Evolutionary conservation across 2,888 invertebrate species (phyloP), one percentile per base, ranked within the genome.

Genomic region (Griposia aprilina): DNA sequence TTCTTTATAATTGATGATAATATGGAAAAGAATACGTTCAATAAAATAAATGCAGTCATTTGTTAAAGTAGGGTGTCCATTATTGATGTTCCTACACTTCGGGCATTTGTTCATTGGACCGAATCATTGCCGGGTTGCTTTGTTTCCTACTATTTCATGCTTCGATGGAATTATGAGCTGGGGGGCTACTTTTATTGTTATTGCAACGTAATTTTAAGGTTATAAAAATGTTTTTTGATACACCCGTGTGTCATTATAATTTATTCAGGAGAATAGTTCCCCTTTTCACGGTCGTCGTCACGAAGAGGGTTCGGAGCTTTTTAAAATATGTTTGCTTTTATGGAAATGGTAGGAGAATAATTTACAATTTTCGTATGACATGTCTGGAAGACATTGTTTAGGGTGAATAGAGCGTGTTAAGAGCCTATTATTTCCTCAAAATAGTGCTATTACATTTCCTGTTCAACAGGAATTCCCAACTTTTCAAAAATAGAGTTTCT

Each of bases 71-170:
- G 85, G 80, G 87, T 88, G 86, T 86, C 71, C 78, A 85, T 86
- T 87, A 88, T 88, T 79, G 86, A 84, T 88, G 85, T 87, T 80
- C 73, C 79, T 81, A 87, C 87, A 88, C 88, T 85, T 84, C 50
- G 83, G 80, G 81, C 73, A 86, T 82, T 78, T 78, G 86, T 83
- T 88, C 92, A 91, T 87, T 90, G 89, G 87, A 90, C 87, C 88
- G 90, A 78, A 90, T 90, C 90, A 91, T 92, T 90, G 84, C 76
- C 66, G 80, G 74, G 76, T 86, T 71, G 84, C 85, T 78, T 87
- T 90, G 89, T 90, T 89, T 88, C 86, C 85, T 84, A 78, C 85
- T 81, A 83, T 88, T 89, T 90, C 83, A 90, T 77, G 90, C 85
- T 88, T 60, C 82, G 86, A 50, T 85, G 80, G 75, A 68, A 83